Evolutionary conservation across 2,797 vertebrate genomes (phyloP).

Genomic region (Fistularia tabacaria): DNA sequence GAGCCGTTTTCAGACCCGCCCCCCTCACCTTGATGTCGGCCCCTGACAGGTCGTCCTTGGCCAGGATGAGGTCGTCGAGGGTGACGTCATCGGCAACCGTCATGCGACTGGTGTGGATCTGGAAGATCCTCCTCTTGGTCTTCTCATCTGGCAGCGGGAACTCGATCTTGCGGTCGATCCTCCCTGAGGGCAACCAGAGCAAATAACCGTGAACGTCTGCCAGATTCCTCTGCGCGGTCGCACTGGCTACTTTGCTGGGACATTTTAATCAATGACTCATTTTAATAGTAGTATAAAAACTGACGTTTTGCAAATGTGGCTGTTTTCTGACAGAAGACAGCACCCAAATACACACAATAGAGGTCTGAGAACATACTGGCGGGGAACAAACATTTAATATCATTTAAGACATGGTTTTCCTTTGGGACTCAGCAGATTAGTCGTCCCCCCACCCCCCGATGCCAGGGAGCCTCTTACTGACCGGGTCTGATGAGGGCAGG

Average conservation of each 20-base stretch:
- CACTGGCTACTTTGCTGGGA: no score
- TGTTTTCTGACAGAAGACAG: background rate
- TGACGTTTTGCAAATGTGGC: no score
- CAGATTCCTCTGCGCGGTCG: no score
- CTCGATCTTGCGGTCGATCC: constrained; percentile 96
- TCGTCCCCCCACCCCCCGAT: no score
- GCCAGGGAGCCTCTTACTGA: constrained; percentile 63
- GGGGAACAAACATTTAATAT: no score
- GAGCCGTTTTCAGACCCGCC: background rate
- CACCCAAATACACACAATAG: background rate
- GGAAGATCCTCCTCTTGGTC: constrained; percentile 95
- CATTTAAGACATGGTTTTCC: no score
- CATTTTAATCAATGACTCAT: no score
- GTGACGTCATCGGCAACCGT: constrained; percentile 90
- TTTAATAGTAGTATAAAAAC: no score
- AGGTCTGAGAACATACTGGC: no score
- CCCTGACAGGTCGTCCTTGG: constrained; percentile 96
- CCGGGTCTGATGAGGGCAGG: constrained; percentile 96
- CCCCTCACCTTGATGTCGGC: constrained; percentile 90
- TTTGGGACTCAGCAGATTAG: no score
- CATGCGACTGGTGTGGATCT: constrained; percentile 98
- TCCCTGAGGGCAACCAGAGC: constrained; percentile 69
- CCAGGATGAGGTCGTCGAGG: constrained; percentile 93
- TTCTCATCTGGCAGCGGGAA: constrained; percentile 96
- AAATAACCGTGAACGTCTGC: background rate